A percentile compares a stretch with the other conserved stretches of the same genome.
phyloP scores from a whole-genome alignment of 2,113 vertebrate genomes.

The Hystrix cristata region DNA sequence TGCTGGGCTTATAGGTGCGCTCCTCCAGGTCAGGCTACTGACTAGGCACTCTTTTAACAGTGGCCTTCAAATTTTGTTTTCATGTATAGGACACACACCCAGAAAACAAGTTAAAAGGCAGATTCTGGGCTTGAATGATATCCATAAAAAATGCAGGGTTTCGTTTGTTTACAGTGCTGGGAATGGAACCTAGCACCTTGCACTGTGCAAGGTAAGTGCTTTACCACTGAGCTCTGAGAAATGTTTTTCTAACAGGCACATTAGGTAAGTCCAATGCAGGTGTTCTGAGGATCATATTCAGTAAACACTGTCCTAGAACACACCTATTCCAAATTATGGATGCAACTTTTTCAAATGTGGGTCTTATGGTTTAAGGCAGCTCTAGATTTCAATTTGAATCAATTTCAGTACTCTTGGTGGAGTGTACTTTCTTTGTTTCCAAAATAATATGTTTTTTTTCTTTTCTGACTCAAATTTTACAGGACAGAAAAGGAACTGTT shows the following conservation, averaged over 20 bases:
- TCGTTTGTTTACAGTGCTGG: neutral
- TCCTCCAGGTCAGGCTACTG: neutral
- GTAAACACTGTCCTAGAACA: neutral
- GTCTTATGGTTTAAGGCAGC: neutral
- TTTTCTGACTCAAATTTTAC: constrained; percentile 69
- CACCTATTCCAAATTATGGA: neutral
- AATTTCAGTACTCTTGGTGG: neutral
- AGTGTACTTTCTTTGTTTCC: constrained; percentile 54
- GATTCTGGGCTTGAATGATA: neutral
- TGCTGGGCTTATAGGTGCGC: neutral
- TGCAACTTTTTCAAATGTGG: neutral
- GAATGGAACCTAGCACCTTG: neutral
- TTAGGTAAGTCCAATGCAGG: neutral
- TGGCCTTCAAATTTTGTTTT: constrained; percentile 18
- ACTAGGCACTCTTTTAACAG: neutral
- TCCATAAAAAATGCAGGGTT: neutral
- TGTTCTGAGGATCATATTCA: neutral
- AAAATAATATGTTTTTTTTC: constrained; percentile 57
- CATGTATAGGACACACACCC: neutral
- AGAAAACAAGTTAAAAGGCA: constrained; percentile 17
- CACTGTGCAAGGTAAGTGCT: neutral
- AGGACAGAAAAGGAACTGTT: constrained; percentile 89
- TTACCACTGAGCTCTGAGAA: neutral
- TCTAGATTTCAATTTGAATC: constrained; percentile 1
- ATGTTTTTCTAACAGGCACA: neutral